Base-by-base conservation (phyloP, 1,140 invertebrate genomes). In the Leptinotarsa defecta region DNA sequence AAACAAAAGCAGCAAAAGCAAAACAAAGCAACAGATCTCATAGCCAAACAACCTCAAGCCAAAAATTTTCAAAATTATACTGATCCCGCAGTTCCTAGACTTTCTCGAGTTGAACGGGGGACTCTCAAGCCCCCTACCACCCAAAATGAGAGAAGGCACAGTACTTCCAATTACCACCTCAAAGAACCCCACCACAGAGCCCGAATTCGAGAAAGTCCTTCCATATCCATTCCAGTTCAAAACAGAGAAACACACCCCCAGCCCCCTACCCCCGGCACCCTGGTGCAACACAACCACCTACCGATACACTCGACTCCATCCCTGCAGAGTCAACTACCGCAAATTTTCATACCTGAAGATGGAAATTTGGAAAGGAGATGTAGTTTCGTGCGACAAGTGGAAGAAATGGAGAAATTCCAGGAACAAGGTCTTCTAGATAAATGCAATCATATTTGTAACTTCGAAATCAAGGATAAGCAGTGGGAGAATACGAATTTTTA, bases 41-140 rank as follows among this genome's bases (percentile, higher is more conserved):
- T 76, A 17, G 78, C 76, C n/a, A 84, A 77, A 74, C 85, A 84
- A 34, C 87, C 85, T 49, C 85, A 86, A 74, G 86, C 86, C 72
- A 87, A 88, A 52, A 88, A 89, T 76, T 89, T 88, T 78, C 88
- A 89, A 75, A 88, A 89, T 79, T 86, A 85, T 71, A 85, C 84
- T 15, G 82, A 83, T 57, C 76, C 81, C 52, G 71, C 78, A 17
- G 79, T 79, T 63, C 81, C 83, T 48, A 83, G 83, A 67, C 73
- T 84, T 49, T 84, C 84, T 13, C 77, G 83, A 27, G 83, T 83
- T 11, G 84, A 85, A 76, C 73, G 83, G 62, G 82, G 81, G 71
- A 78, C 82, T n/a, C 76, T 86, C 4, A 81, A 79, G 71, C 81
- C 82, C 22, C 80, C 83, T 27, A 43, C 13, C 3, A 20, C 68